Conservation (phyloP, 2,113 vertebrate genomes). For the Xerus inauris region DNA sequence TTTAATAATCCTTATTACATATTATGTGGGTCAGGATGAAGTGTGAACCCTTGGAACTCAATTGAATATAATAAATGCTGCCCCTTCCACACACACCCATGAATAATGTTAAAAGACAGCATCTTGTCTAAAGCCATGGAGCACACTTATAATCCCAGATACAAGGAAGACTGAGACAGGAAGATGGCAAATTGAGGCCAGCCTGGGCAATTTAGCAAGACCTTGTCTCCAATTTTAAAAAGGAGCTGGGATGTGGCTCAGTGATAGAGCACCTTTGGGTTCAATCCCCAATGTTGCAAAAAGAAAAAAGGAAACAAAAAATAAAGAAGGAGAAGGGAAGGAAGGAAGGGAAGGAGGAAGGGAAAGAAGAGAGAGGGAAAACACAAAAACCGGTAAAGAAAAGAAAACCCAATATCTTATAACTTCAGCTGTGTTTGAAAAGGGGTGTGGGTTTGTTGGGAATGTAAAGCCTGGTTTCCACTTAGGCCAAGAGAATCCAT, state of each 20-base stretch:
- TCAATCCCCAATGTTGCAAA: neutral
- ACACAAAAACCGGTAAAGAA: too few species aligned
- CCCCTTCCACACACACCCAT: too few species aligned
- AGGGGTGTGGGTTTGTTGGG: neutral
- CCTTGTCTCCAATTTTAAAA: neutral
- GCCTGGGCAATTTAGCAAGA: neutral
- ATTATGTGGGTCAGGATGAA: accelerated
- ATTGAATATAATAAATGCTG: neutral
- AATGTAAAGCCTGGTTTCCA: conserved; percentile 76
- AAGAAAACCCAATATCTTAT: neutral
- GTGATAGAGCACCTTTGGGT: neutral
- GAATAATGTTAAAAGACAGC: neutral
- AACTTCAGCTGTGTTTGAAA: conserved; percentile 66
- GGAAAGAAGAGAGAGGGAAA: too few species aligned
- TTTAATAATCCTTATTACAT: neutral
- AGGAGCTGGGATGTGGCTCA: too few species aligned
- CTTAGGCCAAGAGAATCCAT: conserved; percentile 80
- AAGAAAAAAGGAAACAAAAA: too few species aligned
- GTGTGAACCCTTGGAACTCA: neutral
- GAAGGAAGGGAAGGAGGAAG: too few species aligned
- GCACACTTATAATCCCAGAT: neutral
- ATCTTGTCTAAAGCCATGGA: neutral
- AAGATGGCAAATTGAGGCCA: neutral
- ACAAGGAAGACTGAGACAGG: neutral
- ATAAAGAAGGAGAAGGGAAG: too few species aligned